Base-by-base conservation (phyloP, 2,113 vertebrate species). In the Tachysurus fulvidraco region DNA sequence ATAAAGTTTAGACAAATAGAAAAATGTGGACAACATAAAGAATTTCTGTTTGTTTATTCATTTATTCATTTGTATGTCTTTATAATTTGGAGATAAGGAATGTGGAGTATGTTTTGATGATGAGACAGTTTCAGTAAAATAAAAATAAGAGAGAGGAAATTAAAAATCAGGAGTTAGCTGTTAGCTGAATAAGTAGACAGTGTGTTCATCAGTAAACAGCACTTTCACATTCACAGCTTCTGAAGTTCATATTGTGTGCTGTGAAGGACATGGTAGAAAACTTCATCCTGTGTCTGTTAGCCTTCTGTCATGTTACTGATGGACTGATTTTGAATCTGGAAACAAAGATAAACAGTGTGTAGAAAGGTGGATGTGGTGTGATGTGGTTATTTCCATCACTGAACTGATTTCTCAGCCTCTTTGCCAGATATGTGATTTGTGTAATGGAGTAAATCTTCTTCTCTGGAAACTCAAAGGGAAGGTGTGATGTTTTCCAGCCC, bases 401-500 rank as follows among this genome's bases (percentile, higher is more conserved):
- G 17, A 21, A 44, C 69, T 71, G 16, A 44, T 71, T 71, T 44
- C 69, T 71, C 30, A 44, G 69, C 0, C 17, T 71, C 21, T 30
- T 67, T 17, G 28, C 28, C 65, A 67, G 28, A 67, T 30, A 10
- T 67, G 65, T 67, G 28, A 36, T 67, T 36, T 67, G 13, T 50
- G 46, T 67, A 36, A 36, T 67, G 0, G 30, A 44, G 69, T 71
- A 21, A 44, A 44, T 71, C 36, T 71, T 71, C 16, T 71, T 41
- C 0, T 71, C 69, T 41, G 69, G 65, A 44, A 44, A 71, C 69
- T 69, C 65, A 69, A 69, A 69, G 65, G 65, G 65, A 69, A 69
- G 65, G 65, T 69, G 65, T 69, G 65, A 21, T 71, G 65, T 69
- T 30, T 69, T 69, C 65, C 65, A 36, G 28, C 65, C 65, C 65